These are phyloP conservation scores for Larimichthys polyactis DNA, from an alignment of 2,113 vertebrate genomes.

Conservation along the genomic window DNA sequence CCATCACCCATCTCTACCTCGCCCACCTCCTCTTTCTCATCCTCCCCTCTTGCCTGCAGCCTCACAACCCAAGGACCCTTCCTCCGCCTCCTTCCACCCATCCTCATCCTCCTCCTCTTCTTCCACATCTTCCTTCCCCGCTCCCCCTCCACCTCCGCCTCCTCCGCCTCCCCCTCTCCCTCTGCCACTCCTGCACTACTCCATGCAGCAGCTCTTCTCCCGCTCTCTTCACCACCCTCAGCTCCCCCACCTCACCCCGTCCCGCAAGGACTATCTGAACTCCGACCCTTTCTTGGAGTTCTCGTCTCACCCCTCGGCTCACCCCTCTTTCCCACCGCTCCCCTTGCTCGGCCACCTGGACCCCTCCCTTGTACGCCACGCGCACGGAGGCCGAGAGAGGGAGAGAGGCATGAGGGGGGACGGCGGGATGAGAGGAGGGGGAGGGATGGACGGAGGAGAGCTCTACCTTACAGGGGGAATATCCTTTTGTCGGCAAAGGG, in stretches of 20 bases:
- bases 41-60: constrained; percentile 61
- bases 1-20: constrained; percentile 67
- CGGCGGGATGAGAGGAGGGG: constrained; percentile 68
- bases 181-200: constrained; percentile 84
- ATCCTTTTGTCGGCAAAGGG: constrained; percentile 77
- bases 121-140: constrained; percentile 60
- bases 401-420: constrained; percentile 80
- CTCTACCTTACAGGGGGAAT: constrained; percentile 83
- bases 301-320: constrained; percentile 68
- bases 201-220: constrained; percentile 87
- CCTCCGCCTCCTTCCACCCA: constrained; percentile 63
- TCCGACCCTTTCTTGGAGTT: constrained; percentile 82
- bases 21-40: constrained; percentile 69
- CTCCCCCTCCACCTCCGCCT: constrained; percentile 56
- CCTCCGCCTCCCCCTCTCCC: constrained; percentile 65
- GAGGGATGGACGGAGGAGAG: constrained; percentile 80
- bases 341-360: constrained; percentile 81
- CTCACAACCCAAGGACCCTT: constrained; percentile 74
- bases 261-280: constrained; percentile 81
- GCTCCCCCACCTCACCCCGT: constrained; percentile 75
- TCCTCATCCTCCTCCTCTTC: constrained; percentile 72
- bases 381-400: constrained; percentile 72
- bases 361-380: constrained; percentile 64
- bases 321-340: constrained; percentile 77
- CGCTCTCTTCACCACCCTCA: constrained; percentile 78